phyloP scores from a whole-genome alignment of 64 coral and sea anemone genomes.

The Exaiptasia diaphana region DNA sequence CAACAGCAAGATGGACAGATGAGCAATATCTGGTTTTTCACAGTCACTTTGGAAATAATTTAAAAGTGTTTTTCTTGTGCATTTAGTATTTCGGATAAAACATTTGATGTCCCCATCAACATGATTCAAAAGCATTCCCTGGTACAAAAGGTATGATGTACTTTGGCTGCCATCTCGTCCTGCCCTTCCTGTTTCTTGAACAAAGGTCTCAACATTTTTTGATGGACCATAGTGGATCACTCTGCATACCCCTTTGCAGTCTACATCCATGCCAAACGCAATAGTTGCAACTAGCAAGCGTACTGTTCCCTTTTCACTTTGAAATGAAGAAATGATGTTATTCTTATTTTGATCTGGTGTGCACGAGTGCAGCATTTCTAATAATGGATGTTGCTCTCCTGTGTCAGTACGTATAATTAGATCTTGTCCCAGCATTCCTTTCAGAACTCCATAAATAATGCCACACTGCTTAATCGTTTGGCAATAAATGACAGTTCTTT shows the following conservation, averaged over 20 bases:
- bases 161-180: conserved; percentile 50
- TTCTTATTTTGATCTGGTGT: conserved; percentile 62
- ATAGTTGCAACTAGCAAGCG: conserved; percentile 60
- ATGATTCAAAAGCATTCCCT: conserved; percentile 28
- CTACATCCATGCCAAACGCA: conserved; percentile 63
- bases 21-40: neutral
- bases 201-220: conserved; percentile 48
- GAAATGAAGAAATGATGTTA: conserved; percentile 48
- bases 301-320: conserved; percentile 33
- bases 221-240: conserved; percentile 63
- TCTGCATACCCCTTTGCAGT: conserved; percentile 60
- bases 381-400: neutral
- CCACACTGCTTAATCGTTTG: conserved; percentile 53
- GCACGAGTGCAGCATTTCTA: conserved; percentile 75
- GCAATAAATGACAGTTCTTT: conserved; percentile 58
- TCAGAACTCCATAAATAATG: conserved; percentile 8
- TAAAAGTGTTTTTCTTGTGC: conserved; percentile 13
- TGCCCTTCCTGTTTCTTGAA: conserved; percentile 63
- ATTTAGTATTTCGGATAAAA: conserved; percentile 15
- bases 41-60: conserved; percentile 24
- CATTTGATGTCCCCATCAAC: conserved; percentile 25
- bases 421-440: conserved; percentile 17
- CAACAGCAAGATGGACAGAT: conserved; percentile 56
- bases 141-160: conserved; percentile 27
- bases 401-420: neutral